Base-by-base conservation (phyloP, 2,113 vertebrate species). In the Corydoras sp. region DNA sequence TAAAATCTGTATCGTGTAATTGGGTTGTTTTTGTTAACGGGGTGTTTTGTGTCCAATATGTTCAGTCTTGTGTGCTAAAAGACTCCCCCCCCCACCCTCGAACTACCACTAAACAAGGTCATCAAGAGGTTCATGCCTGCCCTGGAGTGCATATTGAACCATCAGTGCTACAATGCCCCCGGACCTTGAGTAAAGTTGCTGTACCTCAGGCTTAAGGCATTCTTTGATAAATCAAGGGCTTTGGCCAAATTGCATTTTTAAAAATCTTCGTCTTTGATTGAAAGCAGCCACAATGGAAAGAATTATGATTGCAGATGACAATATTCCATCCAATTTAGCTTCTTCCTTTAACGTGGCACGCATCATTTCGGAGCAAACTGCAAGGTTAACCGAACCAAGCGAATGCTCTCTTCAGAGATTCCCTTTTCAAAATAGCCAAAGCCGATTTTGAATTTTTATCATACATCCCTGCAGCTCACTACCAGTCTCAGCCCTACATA, bases 191-290 rank as follows among this genome's bases (percentile, higher is more conserved):
- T 73, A 66, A 82, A 76, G 73, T 74, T 74, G 68, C 71, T 66
- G 68, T 68, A 71, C 73, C 68, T 81, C 15, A 11, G 66, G 58
- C 69, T 81, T 76, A 73, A 74, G 79, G 79, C 72, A 72, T 66
- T 75, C 71, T 83, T 83, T 83, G 68, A 81, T 67, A 79, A 83
- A 81, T 81, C 77, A 81, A 79, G 81, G 79, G 77, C 79, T 77
- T 76, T 49, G 60, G 69, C 76, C 72, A 80, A 82, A 82, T 82
- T 82, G 72, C 63, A 82, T 79, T 81, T 81, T 81, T 74, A 71
- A 70, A 62, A 70, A 62, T 65, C 72, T 76, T 74, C 64, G 59
- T 76, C 69, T 70, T 71, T 77, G 62, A 69, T 73, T 30, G 69
- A 76, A 14, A 69, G 63, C 56, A 73, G 31, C 43, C 58, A 76